Base-by-base conservation (phyloP, 2,888 invertebrate genomes). In the Pedicia rivosa region DNA sequence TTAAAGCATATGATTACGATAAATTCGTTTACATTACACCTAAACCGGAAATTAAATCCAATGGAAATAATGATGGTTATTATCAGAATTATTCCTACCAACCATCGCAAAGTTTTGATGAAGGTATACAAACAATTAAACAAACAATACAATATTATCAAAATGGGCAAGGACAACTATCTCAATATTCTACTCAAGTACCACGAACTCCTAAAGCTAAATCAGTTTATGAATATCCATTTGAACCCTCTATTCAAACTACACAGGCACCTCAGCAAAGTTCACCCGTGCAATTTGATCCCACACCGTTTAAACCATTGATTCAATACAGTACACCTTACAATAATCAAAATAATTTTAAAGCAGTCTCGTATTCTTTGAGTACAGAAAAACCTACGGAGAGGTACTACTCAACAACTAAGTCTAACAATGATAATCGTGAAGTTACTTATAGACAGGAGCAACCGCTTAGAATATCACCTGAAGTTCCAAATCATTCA, bases 151-250 rank as follows among this genome's bases (percentile, higher is more conserved):
- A 74, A 40, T 69, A 70, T 44, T 73, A 68, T 44, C 70, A 55
- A 36, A 65, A 67, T 36, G 73, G 74, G 12, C 66, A 69, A 41
- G 44, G 62, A 5, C 59, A 67, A 40, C 53, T 55, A 42, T 32
- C 32, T 12, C 20, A 20, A 20, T n/a, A 24, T 24, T 24, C 24
- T 10, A 35, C 35, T 14, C 50, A 52, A 13, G 53, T 55, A 39
- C 52, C 54, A 2, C 47, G 55, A 12, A 49, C 51, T 3, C 51
- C 53, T 5, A 54, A 69, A 50, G 63, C 66, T 6, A 69, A 70
- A 50, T 58, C 68, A 9, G 66, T 75, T 6, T 81, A 79, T 51
- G 79, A 81, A 51, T 82, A 74, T 52, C 78, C 74, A 48, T 81
- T 75, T 50, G 74, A 81, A 51, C 67, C 73, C 0, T 66, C 71